Evolutionary conservation across 1,140 invertebrate species (phyloP).

Genomic region (Lepidotrigona ventralis): DNA sequence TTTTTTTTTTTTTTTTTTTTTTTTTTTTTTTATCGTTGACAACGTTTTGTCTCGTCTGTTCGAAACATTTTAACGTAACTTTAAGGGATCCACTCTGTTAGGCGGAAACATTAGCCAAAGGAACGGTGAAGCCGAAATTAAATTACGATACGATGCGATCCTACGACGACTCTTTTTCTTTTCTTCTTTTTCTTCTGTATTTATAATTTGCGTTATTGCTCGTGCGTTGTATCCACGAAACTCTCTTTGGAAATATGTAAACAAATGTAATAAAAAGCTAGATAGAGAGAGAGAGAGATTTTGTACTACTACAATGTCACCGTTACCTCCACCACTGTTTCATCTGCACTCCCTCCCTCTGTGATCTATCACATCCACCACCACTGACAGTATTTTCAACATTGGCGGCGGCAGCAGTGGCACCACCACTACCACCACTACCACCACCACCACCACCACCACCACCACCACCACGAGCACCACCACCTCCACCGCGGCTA

Average conservation of each 20-base stretch:
- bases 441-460: conserved; percentile 24
- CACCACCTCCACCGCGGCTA: conserved; percentile 6
- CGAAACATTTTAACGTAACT: no score
- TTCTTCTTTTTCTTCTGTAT: not conserved
- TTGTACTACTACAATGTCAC: conserved; percentile 18
- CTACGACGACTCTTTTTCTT: no score
- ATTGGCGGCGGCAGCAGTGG: conserved; percentile 8
- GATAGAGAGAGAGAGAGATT: not conserved
- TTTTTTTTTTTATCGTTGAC: no score
- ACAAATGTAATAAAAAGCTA: conserved; percentile 3
- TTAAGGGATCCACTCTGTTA: no score
- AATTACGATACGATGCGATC: no score
- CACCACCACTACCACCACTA: conserved; percentile 14
- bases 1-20: no score
- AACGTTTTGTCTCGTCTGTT: no score
- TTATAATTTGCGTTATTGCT: not conserved
- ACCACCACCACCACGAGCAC: conserved; percentile 15
- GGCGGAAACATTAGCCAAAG: no score
- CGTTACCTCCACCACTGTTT: conserved; percentile 18
- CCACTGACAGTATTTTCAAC: not conserved
- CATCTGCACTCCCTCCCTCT: conserved; percentile 1
- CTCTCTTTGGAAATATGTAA: not conserved
- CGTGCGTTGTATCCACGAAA: not conserved
- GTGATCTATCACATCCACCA: conserved; percentile 5
- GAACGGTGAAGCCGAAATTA: no score